Evolutionary conservation across 1,140 invertebrate species (phyloP), one percentile per base, ranked within the genome.

Genomic region (Diachasmimorpha longicaudata): DNA sequence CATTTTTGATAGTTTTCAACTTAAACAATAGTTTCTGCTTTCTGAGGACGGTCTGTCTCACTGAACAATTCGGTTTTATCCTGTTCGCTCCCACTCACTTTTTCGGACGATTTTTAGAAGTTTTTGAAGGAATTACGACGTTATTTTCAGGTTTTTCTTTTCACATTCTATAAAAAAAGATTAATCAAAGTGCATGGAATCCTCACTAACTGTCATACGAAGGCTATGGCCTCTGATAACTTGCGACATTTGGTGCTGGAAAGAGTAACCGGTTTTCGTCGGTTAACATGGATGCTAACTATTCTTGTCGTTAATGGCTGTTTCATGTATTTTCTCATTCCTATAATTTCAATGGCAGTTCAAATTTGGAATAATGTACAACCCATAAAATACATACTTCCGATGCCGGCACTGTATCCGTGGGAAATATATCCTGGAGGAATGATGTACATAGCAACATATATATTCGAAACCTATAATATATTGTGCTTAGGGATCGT

Each of bases 391-490:
- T 81, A 77, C 46, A n/a, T 72, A 14, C 42, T 80, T 6, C 77
- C 72, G 5, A 46, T 67, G 72, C 77, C 71, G 0, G 70, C 25
- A 1, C 52, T 21, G 21, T 79, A 71, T 70, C 81, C 79, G 11
- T 81, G 79, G 79, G 68, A 8, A 1, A 48, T 78, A 39, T 46
- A 63, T 14, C 19, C 58, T 10, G 73, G 70, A 36, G 77, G 79
- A n/a, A 0, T 66, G 0, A 4, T 81, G 6, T 81, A 81, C 44
- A 74, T 76, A 55, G n/a, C 66, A 9, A 74, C 81, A 31, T 82
- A 74, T 23, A 39, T 68, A 0, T 79, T 78, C 23, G 79, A 82
- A 42, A 4, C 73, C 14, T 21, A 76, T 4, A 58, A 71, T 36
- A 6, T 19, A 31, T 76, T 70, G 31, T 75, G 44, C 36, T 21